Percentiles rank a stretch among this genome's conserved stretches.
Evolutionary conservation across 37 sponge, comb jelly and placozoan species (phyloP).

Genomic region (Tethya wilhelma): DNA sequence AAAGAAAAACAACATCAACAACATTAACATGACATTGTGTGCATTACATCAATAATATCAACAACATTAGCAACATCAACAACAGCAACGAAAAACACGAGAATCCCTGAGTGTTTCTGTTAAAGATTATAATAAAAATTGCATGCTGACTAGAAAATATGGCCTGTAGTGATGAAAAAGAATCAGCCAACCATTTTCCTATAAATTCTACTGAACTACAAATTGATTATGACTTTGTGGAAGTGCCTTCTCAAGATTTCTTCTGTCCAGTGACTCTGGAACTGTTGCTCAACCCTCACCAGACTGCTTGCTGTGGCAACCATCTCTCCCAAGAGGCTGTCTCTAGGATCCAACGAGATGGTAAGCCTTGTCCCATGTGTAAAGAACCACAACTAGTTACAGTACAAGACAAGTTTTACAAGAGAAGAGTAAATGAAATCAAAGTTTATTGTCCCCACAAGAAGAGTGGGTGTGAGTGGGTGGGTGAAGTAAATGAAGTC

Average conservation of each 20-base stretch:
- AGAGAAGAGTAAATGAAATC: conserved; percentile 13
- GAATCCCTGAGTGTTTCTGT: no score
- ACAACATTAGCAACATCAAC: no score
- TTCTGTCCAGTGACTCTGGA: conserved; percentile 32
- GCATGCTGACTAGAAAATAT: no score
- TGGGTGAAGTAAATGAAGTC: conserved; percentile 13
- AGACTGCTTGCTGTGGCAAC: conserved; percentile 43
- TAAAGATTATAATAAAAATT: no score
- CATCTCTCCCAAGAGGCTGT: conserved; percentile 15
- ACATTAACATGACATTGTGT: no score
- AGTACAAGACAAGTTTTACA: conserved; percentile 10
- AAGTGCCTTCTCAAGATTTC: conserved; percentile 6
- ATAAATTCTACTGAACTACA: no score
- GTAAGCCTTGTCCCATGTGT: conserved; percentile 45
- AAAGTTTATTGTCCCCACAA: conserved; percentile 32
- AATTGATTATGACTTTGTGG: no score
- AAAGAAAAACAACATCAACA: no score
- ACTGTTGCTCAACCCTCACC: conserved; percentile 36
- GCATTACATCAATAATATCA: no score
- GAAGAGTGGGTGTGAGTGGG: conserved; percentile 48
- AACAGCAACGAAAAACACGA: no score
- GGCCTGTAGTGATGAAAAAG: no score
- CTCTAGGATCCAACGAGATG: neutral
- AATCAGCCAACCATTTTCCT: no score
- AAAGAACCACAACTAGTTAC: conserved; percentile 10